These are phyloP conservation scores for Hydrocynus forskahlii DNA, from an alignment of 2,797 vertebrate species.

Conservation along the genomic window DNA sequence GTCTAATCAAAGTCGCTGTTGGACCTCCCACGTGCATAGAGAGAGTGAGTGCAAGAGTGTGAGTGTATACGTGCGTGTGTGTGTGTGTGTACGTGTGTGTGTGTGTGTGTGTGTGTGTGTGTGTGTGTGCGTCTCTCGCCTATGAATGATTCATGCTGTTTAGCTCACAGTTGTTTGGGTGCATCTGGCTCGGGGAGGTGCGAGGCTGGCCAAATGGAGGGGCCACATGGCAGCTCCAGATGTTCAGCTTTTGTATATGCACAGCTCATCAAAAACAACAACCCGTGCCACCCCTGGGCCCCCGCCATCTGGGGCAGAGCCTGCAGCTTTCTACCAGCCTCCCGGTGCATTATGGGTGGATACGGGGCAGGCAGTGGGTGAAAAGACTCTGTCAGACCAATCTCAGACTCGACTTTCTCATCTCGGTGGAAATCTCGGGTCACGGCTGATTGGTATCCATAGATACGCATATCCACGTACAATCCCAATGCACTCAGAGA, in stretches of 20 bases:
- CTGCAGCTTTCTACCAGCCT: constrained; percentile 78
- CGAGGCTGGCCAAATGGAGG: constrained; percentile 80
- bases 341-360: constrained; percentile 65
- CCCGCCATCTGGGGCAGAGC: constrained; percentile 75
- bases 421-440: constrained; percentile 59
- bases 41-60: constrained; percentile 54
- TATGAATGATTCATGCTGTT: constrained; percentile 90
- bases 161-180: constrained; percentile 82
- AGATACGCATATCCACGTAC: constrained; percentile 65
- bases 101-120: constrained; percentile 37
- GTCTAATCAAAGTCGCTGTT: constrained; percentile 90
- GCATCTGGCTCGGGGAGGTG: constrained; percentile 78
- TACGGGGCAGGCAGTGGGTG: constrained; percentile 29
- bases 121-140: constrained; percentile 59
- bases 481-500: constrained; percentile 62
- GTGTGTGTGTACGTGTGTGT: constrained; percentile 29
- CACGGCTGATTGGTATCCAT: constrained; percentile 64
- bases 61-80: constrained; percentile 12
- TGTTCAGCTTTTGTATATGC: constrained; percentile 83
- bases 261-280: constrained; percentile 83
- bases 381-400: constrained; percentile 40
- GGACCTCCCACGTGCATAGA: constrained; percentile 76
- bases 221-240: constrained; percentile 88
- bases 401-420: constrained; percentile 58
- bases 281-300: constrained; percentile 76